Evolutionary conservation across 2,797 vertebrate species (phyloP), one percentile per base, ranked within the genome.

Genomic region (Australoheros facetus): DNA sequence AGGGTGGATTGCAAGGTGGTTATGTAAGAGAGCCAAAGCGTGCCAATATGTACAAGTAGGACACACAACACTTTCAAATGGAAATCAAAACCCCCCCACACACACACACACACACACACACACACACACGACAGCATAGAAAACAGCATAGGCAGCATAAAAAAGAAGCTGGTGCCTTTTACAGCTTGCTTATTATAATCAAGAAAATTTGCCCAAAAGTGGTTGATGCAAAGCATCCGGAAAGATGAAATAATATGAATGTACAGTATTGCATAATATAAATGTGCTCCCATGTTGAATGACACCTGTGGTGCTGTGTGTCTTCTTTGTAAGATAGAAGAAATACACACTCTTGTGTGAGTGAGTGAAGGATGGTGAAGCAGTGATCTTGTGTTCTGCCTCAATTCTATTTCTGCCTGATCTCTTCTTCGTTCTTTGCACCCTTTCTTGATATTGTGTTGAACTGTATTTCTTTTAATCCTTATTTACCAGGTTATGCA

Each of bases 31-130:
- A 26, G 32, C 6, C 60, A 30, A 37, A 78, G 58, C 58, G 59
- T 73, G 83, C 86, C 86, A 85, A 66, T 56, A n/a, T 56, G 64
- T 2, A 86, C 80, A 83, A 88, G 79, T 84, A 84, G 85, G 88
- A 85, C 81, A 83, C 78, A 83, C 69, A 51, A 53, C 5, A 28
- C 85, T 83, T 85, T 83, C 75, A 85, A 57, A 58, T 73, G 76
- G 56, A 84, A 87, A 87, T 78, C 2, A 73, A 70, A 64, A 34
- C 83, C 54, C 55, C 42, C 83, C 73, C 45, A 26, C 3, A 3
- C 8, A 7, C 5, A 71, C 28, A 56, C 56, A 39, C 75, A 66
- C 39, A 48, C 64, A 56, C 17, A 53, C 51, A 34, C 12, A 19
- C 28, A 51, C 39, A 32, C 5, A 32, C 1, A 51, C 3, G 39